These are phyloP conservation scores for Toxotes chatareus DNA, from an alignment of 2,113 vertebrate species.

Conservation along the genomic window DNA sequence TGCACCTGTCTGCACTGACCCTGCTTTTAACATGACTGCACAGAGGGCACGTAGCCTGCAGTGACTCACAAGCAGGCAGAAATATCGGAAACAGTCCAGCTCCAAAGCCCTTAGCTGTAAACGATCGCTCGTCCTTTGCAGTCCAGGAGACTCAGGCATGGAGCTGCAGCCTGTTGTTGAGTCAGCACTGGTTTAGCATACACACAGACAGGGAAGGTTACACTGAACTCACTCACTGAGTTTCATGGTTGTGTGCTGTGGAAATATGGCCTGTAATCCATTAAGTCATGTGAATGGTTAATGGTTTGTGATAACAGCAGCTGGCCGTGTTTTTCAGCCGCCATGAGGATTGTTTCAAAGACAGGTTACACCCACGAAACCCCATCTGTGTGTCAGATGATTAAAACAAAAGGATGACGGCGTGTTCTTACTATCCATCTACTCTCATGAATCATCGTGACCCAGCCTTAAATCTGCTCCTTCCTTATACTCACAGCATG, in stretches of 20 bases:
- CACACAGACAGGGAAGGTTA: slow-evolving; percentile 20
- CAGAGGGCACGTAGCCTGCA: slow-evolving; percentile 25
- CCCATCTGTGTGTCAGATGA: slow-evolving; percentile 55
- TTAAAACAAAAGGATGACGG: slow-evolving; percentile 36
- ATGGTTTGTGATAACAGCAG: slow-evolving; percentile 64
- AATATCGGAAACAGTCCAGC: slow-evolving; percentile 28
- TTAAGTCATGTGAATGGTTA: slow-evolving; percentile 32
- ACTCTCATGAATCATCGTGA: slow-evolving; percentile 46
- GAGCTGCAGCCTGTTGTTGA: slow-evolving; percentile 55
- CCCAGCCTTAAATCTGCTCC: slow-evolving; percentile 25
- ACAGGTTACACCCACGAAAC: slow-evolving; percentile 50
- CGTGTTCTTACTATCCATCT: slow-evolving; percentile 39
- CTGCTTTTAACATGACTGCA: slow-evolving; percentile 25
- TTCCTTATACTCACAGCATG: slow-evolving; percentile 23
- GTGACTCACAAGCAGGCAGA: slow-evolving; percentile 48
- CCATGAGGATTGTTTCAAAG: slow-evolving; percentile 49
- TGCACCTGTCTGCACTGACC: slow-evolving; percentile 22
- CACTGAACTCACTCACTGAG: slow-evolving; percentile 1
- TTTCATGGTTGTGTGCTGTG: slow-evolving; percentile 14
- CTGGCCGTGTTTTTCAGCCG: slow-evolving; percentile 49
- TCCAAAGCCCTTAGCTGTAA: slow-evolving; percentile 45
- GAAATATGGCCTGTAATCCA: slow-evolving; percentile 17
- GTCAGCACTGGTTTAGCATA: slow-evolving; percentile 61
- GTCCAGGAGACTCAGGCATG: slow-evolving; percentile 36
- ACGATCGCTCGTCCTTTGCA: slow-evolving; percentile 41